phyloP scores from a whole-genome alignment of 2,113 vertebrate genomes.

The Arvicanthis niloticus region DNA sequence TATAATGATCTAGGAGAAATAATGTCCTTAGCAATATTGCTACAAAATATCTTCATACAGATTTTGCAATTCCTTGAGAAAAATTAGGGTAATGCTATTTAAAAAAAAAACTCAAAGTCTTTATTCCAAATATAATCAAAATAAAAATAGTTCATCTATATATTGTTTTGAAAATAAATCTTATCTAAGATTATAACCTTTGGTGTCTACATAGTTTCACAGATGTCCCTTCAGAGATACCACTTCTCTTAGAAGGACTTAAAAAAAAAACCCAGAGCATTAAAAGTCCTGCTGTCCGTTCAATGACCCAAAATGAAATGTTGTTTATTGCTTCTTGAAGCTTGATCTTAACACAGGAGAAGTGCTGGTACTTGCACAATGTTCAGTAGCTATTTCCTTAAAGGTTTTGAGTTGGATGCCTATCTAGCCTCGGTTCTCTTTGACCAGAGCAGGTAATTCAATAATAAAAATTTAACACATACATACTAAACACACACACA shows the following conservation, averaged over 20 bases:
- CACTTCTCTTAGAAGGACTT: neutral
- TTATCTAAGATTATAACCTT: conserved; percentile 15
- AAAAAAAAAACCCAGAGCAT: neutral
- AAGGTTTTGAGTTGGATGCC: neutral
- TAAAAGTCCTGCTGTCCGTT: neutral
- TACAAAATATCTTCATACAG: neutral
- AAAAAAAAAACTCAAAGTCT: conserved; percentile 26
- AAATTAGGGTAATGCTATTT: neutral
- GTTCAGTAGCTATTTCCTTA: neutral
- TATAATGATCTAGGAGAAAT: conserved; percentile 27
- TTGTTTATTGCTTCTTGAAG: neutral
- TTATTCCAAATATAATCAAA: conserved; percentile 5
- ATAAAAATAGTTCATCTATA: neutral
- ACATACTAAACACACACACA: no score
- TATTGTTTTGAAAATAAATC: conserved; percentile 7
- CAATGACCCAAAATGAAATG: neutral
- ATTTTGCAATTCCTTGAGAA: conserved; percentile 28
- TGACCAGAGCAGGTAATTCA: neutral
- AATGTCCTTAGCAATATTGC: conserved; percentile 14
- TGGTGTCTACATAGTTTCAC: neutral
- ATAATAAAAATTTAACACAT: neutral
- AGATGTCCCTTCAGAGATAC: neutral
- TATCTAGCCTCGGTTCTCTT: neutral
- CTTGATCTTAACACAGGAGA: neutral
- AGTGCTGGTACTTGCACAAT: neutral